A percentile compares a stretch with the other conserved stretches of the same genome.
phyloP scores from a whole-genome alignment of 2,113 vertebrate species.

The Bettongia penicillata region DNA sequence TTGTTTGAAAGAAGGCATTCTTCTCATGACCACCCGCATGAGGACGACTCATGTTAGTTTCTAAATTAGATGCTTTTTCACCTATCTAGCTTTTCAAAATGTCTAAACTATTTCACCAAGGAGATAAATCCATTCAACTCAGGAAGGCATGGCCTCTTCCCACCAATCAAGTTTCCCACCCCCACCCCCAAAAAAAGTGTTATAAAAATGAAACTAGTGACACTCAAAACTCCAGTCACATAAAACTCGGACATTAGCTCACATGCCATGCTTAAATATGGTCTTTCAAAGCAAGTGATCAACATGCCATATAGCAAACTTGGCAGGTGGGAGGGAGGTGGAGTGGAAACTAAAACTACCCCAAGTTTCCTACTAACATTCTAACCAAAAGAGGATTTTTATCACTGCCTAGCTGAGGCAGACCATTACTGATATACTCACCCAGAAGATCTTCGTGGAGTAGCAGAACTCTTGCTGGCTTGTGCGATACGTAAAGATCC shows the following conservation, averaged over 20 bases:
- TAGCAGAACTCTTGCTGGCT: constrained; percentile 88
- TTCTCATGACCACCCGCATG: neutral
- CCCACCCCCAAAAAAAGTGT: neutral
- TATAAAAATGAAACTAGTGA: neutral
- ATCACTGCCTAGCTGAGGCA: neutral
- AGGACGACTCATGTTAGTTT: neutral
- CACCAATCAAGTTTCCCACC: neutral
- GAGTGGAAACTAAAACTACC: neutral
- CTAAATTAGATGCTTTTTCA: neutral
- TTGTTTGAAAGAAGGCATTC: neutral
- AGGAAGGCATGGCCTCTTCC: neutral
- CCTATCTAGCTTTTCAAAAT: neutral
- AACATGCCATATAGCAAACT: neutral
- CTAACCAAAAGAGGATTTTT: neutral
- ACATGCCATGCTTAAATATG: neutral
- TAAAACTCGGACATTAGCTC: neutral
- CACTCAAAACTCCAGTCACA: neutral
- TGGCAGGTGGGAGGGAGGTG: neutral
- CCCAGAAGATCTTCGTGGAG: constrained; percentile 92
- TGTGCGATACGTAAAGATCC: constrained; percentile 86
- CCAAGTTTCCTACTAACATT: neutral
- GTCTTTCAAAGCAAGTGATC: neutral
- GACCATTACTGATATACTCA: constrained; percentile 78
- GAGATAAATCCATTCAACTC: neutral
- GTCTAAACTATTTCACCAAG: neutral